phyloP scores from a whole-genome alignment of 2,888 invertebrate genomes.

The Protophormia terraenovae region DNA sequence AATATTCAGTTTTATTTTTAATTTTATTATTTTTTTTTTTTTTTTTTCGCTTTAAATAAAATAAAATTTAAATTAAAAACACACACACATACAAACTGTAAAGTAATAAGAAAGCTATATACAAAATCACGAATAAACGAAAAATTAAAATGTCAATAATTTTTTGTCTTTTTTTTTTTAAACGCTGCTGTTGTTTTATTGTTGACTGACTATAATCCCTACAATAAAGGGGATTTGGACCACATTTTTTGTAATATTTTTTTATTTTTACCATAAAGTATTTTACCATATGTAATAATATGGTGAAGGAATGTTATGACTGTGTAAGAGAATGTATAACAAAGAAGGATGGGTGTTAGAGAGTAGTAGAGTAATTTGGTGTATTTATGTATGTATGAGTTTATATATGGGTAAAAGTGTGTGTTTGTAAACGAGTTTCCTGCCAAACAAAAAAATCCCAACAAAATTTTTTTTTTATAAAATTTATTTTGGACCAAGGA shows the following conservation, averaged over 20 bases:
- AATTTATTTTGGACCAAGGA: too few relatives aligned
- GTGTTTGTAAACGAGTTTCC: background rate
- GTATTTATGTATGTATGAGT: background rate
- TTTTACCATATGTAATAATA: constrained; percentile 20
- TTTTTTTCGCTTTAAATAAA: background rate
- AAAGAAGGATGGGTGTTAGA: background rate
- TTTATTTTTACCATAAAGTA: background rate
- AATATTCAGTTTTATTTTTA: too few relatives aligned
- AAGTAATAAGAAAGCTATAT: constrained; percentile 12
- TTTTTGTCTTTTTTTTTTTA: background rate
- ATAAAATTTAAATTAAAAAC: constrained; percentile 4
- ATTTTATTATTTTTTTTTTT: too few relatives aligned
- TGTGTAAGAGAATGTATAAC: background rate
- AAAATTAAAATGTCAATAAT: constrained; percentile 63
- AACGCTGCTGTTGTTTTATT: constrained; percentile 44
- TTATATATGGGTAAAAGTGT: background rate
- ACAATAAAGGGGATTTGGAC: constrained; percentile 60
- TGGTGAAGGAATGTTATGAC: background rate
- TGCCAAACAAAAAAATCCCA: background rate
- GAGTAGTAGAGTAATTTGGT: background rate
- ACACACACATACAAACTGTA: background rate
- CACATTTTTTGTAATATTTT: constrained; percentile 13
- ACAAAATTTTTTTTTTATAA: background rate
- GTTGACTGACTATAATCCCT: constrained; percentile 64
- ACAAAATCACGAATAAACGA: constrained; percentile 29